Percentiles rank a stretch among this genome's conserved stretches.
phyloP scores from a whole-genome alignment of 2,797 vertebrate species.

The Nannoperca obscura region DNA sequence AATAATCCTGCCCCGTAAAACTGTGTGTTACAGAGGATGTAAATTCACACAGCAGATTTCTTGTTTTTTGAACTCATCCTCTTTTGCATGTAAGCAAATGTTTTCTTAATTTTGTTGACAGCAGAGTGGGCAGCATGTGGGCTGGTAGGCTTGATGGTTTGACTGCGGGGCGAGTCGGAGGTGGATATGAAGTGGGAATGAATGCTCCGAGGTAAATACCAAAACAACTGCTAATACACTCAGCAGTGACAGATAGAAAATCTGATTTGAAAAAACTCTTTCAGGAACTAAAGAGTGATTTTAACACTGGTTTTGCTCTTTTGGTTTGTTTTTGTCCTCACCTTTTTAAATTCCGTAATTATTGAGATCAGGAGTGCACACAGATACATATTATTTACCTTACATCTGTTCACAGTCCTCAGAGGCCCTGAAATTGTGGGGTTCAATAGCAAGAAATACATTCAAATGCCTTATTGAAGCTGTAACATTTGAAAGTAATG shows the following conservation, averaged over 20 bases:
- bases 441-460: neutral
- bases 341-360: neutral
- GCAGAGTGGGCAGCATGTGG: constrained; percentile 52
- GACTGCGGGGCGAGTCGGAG: constrained; percentile 40
- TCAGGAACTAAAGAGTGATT: neutral
- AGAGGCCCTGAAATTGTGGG: neutral
- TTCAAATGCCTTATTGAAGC: neutral
- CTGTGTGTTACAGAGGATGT: constrained; percentile 5
- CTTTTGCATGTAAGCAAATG: constrained; percentile 38
- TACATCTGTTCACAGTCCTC: constrained; percentile 5
- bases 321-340: neutral
- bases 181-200: constrained; percentile 42
- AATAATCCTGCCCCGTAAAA: constrained; percentile 47
- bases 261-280: neutral
- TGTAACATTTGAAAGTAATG: neutral
- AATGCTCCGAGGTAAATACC: constrained; percentile 33
- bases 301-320: neutral
- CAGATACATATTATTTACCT: neutral
- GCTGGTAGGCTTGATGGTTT: constrained; percentile 46
- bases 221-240: constrained; percentile 34
- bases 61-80: constrained; percentile 26
- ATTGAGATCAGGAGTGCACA: neutral
- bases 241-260: constrained; percentile 6
- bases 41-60: constrained; percentile 26
- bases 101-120: constrained; percentile 44